phyloP scores from a whole-genome alignment of 2,888 invertebrate genomes.

The Papilio protenor region DNA sequence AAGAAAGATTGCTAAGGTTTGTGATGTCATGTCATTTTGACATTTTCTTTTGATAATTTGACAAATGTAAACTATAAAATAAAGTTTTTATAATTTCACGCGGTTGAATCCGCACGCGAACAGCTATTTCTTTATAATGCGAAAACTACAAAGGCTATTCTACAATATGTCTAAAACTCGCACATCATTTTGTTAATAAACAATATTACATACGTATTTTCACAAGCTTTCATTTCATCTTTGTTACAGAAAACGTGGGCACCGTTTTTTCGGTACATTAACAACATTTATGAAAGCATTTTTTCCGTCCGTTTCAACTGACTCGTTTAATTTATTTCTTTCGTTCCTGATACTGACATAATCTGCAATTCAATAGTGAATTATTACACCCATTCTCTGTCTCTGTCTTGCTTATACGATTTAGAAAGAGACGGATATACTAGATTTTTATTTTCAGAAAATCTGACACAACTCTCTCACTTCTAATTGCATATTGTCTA shows the following conservation, averaged over 20 bases:
- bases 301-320: not conserved
- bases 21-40: no score
- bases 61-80: no score
- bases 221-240: not conserved
- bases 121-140: no score
- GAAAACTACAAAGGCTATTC: no score
- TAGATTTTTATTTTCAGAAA: no score
- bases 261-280: not conserved
- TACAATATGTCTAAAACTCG: no score
- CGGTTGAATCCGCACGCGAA: no score
- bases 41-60: no score
- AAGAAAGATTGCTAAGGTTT: no score
- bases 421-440: not conserved
- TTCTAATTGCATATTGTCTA: no score
- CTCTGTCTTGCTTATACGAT: not conserved
- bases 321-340: not conserved
- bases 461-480: no score
- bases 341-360: not conserved
- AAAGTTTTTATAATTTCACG: no score
- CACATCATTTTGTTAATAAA: not conserved
- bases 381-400: not conserved
- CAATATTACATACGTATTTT: not conserved
- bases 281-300: conserved; percentile 5
- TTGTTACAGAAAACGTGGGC: not conserved
- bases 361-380: not conserved